A percentile compares a stretch with the other conserved stretches of the same genome.
These are phyloP conservation scores for Drosophila truncata DNA, from an alignment of 1,140 invertebrate genomes.

Conservation along the genomic window DNA sequence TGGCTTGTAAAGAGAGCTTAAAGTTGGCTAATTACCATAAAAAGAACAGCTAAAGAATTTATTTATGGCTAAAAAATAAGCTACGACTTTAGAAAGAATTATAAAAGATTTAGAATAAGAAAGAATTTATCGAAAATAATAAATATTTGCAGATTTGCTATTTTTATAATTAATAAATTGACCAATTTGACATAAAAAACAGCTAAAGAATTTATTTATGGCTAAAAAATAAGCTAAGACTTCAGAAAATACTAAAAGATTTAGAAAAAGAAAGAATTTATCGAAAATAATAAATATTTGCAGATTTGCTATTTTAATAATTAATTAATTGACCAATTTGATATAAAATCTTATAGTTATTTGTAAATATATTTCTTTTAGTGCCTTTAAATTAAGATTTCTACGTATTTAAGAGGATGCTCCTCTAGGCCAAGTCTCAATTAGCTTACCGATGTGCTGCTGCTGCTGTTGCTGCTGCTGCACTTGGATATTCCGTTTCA, in stretches of 20 bases:
- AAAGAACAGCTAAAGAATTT: background rate
- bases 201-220: background rate
- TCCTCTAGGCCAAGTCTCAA: slow-evolving; percentile 3
- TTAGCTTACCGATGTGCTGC: slow-evolving; percentile 28
- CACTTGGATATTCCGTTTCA: slow-evolving; percentile 69
- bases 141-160: no score
- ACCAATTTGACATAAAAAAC: no score
- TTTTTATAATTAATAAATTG: no score
- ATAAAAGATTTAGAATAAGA: no score
- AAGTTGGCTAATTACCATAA: slow-evolving; percentile 5
- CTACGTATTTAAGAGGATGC: background rate
- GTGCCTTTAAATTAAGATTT: slow-evolving; percentile 13
- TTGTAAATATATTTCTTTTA: background rate
- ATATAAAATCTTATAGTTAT: background rate
- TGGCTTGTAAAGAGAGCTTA: background rate
- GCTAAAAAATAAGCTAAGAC: background rate
- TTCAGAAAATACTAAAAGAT: background rate
- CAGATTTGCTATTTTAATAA: no score
- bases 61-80: background rate
- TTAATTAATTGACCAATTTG: no score
- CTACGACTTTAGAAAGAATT: background rate
- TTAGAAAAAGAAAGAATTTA: no score
- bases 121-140: no score
- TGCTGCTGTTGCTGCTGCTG: slow-evolving; percentile 8
- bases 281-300: no score